Base-by-base conservation (phyloP, 2,113 vertebrate genomes). In the Bettongia penicillata region DNA sequence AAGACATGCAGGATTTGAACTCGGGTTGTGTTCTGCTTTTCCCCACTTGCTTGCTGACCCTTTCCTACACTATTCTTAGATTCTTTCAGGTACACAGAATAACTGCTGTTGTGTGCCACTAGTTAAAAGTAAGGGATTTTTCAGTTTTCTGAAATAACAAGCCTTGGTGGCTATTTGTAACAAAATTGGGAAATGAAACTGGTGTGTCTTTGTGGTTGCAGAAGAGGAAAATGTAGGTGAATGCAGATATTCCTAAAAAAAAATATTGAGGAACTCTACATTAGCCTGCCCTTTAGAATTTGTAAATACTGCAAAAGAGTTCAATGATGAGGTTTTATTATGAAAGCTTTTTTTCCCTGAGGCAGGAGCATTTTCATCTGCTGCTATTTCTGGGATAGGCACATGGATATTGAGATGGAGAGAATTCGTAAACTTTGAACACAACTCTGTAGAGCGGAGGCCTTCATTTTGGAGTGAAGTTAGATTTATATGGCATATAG, bases 151-250 rank as follows among this genome's bases (percentile, higher is more conserved):
- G 68, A 77, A 77, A n/a, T 77, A 91, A 26, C 26, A 43, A 43
- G 57, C 61, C 50, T 24, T 25, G 14, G 49, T n/a, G 43, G 19
- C 90, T 1, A 0, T 95, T 49, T 77, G 89, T 57, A 77, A 52
- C 37, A 61, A 95, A 51, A 84, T 89, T 77, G 92, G 91, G 92
- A 93, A 43, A 94, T 52, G 51, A 89, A 92, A 90, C 51, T 49
- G 91, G 12, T 8, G 23, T 23, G 53, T 91, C 51, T 95, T 94
- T 97, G 94, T 11, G 89, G 52, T 51, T 89, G 95, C 43, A n/a
- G 10, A 52, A 89, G n/a, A 51, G 26, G 14, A 77, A 91, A 93
- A n/a, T 53, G 49, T 55, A 91, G 90, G 8, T 57, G n/a, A 28
- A 93, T 94, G 77, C 90, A 91, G 91, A 53, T 90, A 22, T 0